Evolutionary conservation across 2,888 invertebrate species (phyloP), one percentile per base, ranked within the genome.

Genomic region (Aporophyla lueneburgensis): DNA sequence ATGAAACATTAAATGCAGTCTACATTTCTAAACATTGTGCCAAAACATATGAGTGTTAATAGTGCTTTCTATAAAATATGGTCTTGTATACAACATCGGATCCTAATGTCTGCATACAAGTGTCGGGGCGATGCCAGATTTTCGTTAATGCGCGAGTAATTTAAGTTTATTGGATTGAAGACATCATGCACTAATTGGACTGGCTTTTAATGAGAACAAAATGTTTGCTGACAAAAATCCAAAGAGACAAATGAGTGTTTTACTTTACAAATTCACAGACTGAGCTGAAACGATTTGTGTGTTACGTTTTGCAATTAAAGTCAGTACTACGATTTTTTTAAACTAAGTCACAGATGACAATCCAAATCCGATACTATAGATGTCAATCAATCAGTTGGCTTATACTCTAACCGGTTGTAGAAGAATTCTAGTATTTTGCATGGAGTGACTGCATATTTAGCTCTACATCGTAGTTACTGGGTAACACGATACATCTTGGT

Each of bases 111-210:
- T 90, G 89, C 90, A 90, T 90, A 89, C 87, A 87, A 84, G 76
- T 89, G 90, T 88, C 90, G 88, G 46, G 54, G 5, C 27, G 71
- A 85, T 91, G 94, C 93, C 93, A 94, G 90, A 84, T 86, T 83
- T n/a, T 84, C 85, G 80, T 87, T 88, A 87, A 78, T 74, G 76
- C 85, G 78, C 75, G 80, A 82, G 87, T 90, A 89, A 85, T 75
- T 86, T 81, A 81, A 85, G 75, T 87, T 78, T 74, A 83, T 80
- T 73, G 16, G 53, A 70, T 77, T 84, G 83, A 87, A 74, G 73
- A 87, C 66, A 80, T 79, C 71, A 71, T 78, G 70, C 74, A 66
- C 71, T 87, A 81, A 87, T 83, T 81, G 71, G 65, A 68, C 9
- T 33, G 16, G 40, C 59, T 80, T 21, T 40, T 71, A 71, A 74